These are phyloP conservation scores for Nanorana parkeri DNA, from an alignment of 2,113 vertebrate genomes.

Conservation along the genomic window DNA sequence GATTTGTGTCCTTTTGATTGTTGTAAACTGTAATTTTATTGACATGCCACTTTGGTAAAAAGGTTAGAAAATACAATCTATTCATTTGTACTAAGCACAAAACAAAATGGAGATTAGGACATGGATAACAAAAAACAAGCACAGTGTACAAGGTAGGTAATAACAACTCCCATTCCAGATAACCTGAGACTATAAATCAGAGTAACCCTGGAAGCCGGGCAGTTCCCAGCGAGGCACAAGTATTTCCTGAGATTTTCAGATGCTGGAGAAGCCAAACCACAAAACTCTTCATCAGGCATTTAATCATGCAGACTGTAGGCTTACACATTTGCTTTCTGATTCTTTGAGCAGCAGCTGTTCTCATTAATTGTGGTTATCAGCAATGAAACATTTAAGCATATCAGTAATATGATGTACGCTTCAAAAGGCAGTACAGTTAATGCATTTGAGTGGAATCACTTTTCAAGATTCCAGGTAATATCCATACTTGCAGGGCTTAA, in stretches of 20 bases:
- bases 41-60: too few relatives aligned
- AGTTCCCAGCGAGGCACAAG: background rate
- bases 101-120: background rate
- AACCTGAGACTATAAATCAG: background rate
- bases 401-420: background rate
- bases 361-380: background rate
- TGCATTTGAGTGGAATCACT: background rate
- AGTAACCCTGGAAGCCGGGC: background rate
- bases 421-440: conserved; percentile 2
- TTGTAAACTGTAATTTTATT: too few relatives aligned
- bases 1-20: too few relatives aligned
- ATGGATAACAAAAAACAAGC: background rate
- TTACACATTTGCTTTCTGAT: background rate
- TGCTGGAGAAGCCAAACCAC: background rate
- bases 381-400: background rate
- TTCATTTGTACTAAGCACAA: background rate
- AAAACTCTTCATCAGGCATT: background rate
- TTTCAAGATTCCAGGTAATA: background rate
- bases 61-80: too few relatives aligned
- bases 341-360: background rate
- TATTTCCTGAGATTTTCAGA: background rate
- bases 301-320: conserved; percentile 14
- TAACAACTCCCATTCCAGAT: background rate
- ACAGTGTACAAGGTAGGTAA: conserved; percentile 17
- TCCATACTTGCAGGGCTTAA: background rate